Base-by-base conservation (phyloP, 1,140 invertebrate genomes). In the Batillaria attramentaria region DNA sequence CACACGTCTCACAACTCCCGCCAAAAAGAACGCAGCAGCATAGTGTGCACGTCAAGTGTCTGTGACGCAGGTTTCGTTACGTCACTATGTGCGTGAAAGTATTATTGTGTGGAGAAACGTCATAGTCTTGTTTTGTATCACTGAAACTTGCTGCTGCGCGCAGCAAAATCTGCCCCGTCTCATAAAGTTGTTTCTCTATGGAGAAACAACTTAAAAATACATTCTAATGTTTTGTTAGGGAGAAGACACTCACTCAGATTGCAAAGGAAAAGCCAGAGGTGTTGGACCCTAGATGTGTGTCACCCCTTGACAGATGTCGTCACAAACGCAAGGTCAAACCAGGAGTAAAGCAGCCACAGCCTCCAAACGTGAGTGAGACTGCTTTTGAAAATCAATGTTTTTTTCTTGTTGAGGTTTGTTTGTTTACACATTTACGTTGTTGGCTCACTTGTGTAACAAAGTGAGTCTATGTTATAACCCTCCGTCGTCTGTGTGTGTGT, bases 291-390 rank as follows among this genome's bases (percentile, higher is more conserved):
- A 72, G 85, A 20, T 79, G 82, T 77, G 39, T 90, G 1, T 86
- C 88, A 35, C 88, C 89, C 10, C 73, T 90, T 28, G 89, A 89
- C 46, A 80, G 89, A 74, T 84, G 87, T 10, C 65, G 88, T n/a
- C 75, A 68, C 60, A 88, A 86, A 43, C 87, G 83, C 73, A 83
- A 83, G 68, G 60, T 28, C 4, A 75, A 75, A 39, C 20, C 50
- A 39, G 50, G 50, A 46, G 68, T 70, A 28, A 70, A 70, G 42
- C 43, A 70, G 41, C 68, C 68, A 39, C 68, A 70, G 28, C 68
- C 68, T 24, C 68, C 68, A 2, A 16, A 39, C 24, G 68, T 70
- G 68, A 70, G 57, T 60, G 57, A n/a, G n/a, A n/a, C n/a, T n/a
- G n/a, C n/a, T n/a, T n/a, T n/a, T n/a, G n/a, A n/a, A n/a, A n/a